phyloP scores from a whole-genome alignment of 2,797 vertebrate genomes.

The Trachops cirrhosus region DNA sequence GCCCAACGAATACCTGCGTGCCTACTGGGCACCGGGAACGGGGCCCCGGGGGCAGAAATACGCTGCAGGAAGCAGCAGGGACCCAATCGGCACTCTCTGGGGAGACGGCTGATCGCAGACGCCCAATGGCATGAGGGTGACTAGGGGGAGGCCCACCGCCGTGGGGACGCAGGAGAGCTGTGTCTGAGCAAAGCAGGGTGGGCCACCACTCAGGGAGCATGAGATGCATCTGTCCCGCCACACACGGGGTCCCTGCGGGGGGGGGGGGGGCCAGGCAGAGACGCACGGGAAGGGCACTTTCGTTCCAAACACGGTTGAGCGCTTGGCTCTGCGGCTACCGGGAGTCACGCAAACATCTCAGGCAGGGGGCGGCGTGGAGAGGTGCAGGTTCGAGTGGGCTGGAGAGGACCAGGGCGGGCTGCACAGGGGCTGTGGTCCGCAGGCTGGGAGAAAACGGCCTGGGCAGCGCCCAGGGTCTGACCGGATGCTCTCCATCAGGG shows the following conservation, averaged over 20 bases:
- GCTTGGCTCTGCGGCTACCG: not conserved
- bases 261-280: too few relatives aligned
- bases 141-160: not conserved
- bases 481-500: accelerated
- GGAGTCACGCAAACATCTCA: not conserved
- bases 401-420: not conserved
- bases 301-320: not conserved
- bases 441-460: too few relatives aligned
- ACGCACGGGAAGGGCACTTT: not conserved
- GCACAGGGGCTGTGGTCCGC: accelerated
- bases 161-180: not conserved
- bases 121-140: accelerated
- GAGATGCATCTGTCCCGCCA: not conserved
- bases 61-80: not conserved
- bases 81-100: accelerated
- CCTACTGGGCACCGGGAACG: too few relatives aligned
- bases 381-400: not conserved
- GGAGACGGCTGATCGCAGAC: not conserved
- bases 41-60: too few relatives aligned
- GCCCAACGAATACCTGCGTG: not conserved
- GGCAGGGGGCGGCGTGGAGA: not conserved
- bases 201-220: too few relatives aligned
- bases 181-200: not conserved
- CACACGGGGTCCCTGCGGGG: accelerated
- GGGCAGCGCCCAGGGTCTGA: not conserved